These are phyloP conservation scores for Yponomeuta sedellus DNA, from an alignment of 2,888 invertebrate genomes.

Conservation along the genomic window DNA sequence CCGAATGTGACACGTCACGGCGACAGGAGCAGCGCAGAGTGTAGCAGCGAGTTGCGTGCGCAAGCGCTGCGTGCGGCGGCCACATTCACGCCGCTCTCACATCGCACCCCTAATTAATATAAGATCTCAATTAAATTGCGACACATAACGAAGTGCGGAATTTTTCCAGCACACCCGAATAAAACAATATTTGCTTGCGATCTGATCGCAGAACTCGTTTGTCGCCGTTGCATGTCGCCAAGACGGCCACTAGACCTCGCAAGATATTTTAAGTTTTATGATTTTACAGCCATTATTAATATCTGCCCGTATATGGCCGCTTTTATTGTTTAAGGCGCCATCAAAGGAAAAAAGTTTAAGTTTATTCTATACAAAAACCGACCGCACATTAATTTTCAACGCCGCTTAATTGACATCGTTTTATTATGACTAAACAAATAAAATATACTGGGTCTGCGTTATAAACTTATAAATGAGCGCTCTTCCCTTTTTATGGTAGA, in stretches of 20 bases:
- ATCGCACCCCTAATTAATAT: conserved; percentile 73
- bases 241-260: neutral
- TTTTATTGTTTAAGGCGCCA: conserved; percentile 18
- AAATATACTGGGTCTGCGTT: conserved; percentile 57
- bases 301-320: conserved; percentile 16
- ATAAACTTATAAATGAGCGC: conserved; percentile 66
- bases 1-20: conserved; percentile 18
- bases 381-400: conserved; percentile 51
- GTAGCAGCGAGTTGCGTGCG: conserved; percentile 47
- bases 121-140: conserved; percentile 77
- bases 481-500: conserved; percentile 59
- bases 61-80: conserved; percentile 65
- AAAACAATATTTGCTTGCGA: conserved; percentile 55
- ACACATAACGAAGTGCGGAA: conserved; percentile 67
- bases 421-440: conserved; percentile 66
- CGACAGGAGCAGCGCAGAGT: conserved; percentile 8
- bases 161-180: conserved; percentile 59
- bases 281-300: conserved; percentile 17
- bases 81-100: conserved; percentile 66
- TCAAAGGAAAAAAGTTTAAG: conserved; percentile 17
- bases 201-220: conserved; percentile 52
- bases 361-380: conserved; percentile 27
- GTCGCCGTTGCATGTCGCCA: conserved; percentile 34
- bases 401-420: conserved; percentile 64
- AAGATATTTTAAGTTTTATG: conserved; percentile 13